Percentiles rank a stretch among this genome's conserved stretches.
These are phyloP conservation scores for Anniella stebbinsi DNA, from an alignment of 2,797 vertebrate genomes.

Conservation along the genomic window DNA sequence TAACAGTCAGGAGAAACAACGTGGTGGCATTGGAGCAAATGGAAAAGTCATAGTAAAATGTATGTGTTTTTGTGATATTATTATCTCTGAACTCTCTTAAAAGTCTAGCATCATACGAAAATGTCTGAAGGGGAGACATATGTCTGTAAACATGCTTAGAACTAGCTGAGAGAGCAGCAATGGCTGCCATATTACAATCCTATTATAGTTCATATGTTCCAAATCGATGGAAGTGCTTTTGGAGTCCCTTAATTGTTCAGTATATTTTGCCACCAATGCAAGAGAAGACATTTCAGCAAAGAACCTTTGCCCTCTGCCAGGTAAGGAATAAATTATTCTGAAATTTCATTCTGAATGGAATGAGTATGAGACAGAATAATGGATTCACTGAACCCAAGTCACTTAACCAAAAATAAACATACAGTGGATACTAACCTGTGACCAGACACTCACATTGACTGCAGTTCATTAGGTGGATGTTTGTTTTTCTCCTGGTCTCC, in stretches of 20 bases:
- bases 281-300: not conserved
- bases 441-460: not conserved
- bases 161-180: not conserved
- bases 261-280: fast-evolving
- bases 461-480: not conserved
- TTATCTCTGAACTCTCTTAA: not conserved
- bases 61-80: not conserved
- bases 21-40: too few species aligned
- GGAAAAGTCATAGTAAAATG: not conserved
- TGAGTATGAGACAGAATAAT: not conserved
- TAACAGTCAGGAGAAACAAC: too few species aligned
- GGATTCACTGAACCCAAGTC: not conserved
- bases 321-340: not conserved
- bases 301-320: not conserved
- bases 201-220: not conserved
- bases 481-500: too few species aligned
- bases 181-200: not conserved
- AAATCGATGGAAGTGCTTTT: not conserved
- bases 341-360: not conserved
- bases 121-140: not conserved
- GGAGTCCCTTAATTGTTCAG: not conserved
- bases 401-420: fast-evolving
- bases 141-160: not conserved
- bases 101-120: not conserved
- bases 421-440: not conserved